Conservation (phyloP, 37 sponge, comb jelly and placozoan genomes). For the Tethya wilhelma region DNA sequence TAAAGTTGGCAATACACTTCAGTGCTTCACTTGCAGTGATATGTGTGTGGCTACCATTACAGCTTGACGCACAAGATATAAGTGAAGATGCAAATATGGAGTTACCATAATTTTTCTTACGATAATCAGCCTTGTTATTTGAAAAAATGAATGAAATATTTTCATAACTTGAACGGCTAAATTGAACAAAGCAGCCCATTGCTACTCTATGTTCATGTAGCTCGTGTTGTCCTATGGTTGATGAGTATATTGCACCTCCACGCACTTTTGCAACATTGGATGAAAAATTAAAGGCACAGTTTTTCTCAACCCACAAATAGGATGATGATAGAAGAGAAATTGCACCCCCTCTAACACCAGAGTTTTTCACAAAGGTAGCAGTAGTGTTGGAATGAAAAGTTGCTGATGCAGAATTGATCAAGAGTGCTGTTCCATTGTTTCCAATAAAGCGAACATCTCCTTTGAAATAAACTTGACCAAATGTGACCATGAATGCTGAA, state of each 20-base stretch:
- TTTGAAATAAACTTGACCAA: not conserved
- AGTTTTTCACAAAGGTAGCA: conserved; percentile 8
- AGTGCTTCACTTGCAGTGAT: not conserved
- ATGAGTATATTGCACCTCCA: conserved; percentile 40
- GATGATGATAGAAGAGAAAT: not conserved
- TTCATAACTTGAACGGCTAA: too few relatives aligned
- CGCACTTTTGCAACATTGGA: conserved; percentile 1
- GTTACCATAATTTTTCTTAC: not conserved
- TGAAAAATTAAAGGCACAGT: conserved; percentile 5
- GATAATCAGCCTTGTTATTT: too few relatives aligned
- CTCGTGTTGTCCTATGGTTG: not conserved
- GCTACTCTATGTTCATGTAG: not conserved
- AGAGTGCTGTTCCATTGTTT: conserved; percentile 16
- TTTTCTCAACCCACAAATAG: not conserved
- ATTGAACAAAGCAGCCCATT: conserved; percentile 21
- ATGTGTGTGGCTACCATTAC: not conserved
- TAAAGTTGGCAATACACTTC: not conserved
- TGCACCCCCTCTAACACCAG: conserved; percentile 29
- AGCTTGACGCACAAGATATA: not conserved
- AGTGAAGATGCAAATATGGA: conserved; percentile 17
- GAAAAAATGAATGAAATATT: too few relatives aligned
- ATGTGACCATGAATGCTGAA: not conserved
- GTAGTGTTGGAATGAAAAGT: not conserved
- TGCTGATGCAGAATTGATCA: not conserved
- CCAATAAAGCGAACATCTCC: not conserved